Base-by-base conservation (phyloP, 1,140 invertebrate species). In the Rhynchophorus ferrugineus region DNA sequence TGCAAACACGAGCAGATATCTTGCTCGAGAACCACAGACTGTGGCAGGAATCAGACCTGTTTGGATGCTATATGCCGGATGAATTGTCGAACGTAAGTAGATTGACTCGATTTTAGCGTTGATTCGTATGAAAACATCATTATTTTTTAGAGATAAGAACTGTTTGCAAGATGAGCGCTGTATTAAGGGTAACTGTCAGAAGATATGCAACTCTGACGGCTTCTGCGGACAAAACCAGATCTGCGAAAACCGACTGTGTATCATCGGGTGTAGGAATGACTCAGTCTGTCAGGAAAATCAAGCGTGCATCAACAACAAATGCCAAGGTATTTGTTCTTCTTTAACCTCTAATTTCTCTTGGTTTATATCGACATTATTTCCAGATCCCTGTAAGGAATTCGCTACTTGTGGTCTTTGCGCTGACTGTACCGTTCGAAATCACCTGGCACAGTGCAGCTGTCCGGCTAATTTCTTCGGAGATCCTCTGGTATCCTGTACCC, bases 111-210 rank as follows among this genome's bases (percentile, higher is more conserved):
- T 5, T 13, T 8, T 37, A 5, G 17, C 8, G 3, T 18, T 33
- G 7, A 34, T 1, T 29, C 1, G 29, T 33, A 1, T 35, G 9
- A 8, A 21, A 2, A 39, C 3, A 44, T 29, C 21, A 20, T 45
- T 54, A 13, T 64, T 54, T 64, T 78, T 76, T 56, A 89, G 87
- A 58, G 87, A 92, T 75, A 72, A 45, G 17, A 81, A 86, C 61
- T 94, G 91, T 64, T 69, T 92, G 46, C 80, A 82, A 14, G 86
- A 91, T 66, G 89, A 92, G 71, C 78, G 85, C 53, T 93, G 90
- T 69, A 79, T 90, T 39, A 75, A 78, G 29, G 87, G 86, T 24
- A 76, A 85, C 14, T 93, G 90, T 61, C 83, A 86, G 67, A 75
- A 82, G 2, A 82, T 92, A 14, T 93, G 88, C 61, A 92, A 89